Percentiles rank a stretch among this genome's conserved stretches.
Conservation (phyloP, 30 jellyfish, hydroid and myxozoan species). For the Turritopsis rubra region DNA sequence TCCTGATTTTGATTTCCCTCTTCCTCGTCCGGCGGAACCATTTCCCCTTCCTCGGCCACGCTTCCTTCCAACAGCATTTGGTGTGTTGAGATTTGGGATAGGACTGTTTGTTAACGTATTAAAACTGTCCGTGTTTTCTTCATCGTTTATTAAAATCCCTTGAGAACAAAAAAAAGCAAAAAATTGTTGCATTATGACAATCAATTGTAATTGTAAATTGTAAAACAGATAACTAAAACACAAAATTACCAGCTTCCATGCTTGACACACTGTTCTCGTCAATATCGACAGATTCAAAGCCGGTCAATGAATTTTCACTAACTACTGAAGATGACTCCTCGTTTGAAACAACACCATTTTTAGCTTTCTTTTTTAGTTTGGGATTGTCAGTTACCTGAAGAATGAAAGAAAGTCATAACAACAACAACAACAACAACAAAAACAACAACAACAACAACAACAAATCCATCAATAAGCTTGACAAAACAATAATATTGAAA, state of each 20-base stretch:
- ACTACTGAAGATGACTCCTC: conserved; percentile 6
- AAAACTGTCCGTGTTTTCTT: conserved; percentile 19
- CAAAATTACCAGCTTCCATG: conserved; percentile 17
- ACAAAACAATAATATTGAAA: no score
- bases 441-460: no score
- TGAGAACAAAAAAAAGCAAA: no score
- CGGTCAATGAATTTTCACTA: conserved; percentile 6
- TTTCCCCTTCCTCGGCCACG: conserved; percentile 81
- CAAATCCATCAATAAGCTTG: no score
- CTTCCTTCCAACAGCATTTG: conserved; percentile 22
- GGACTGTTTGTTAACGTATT: conserved; percentile 34
- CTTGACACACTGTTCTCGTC: conserved; percentile 35
- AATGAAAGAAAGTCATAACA: neutral
- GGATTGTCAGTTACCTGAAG: neutral
- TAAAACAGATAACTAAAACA: neutral
- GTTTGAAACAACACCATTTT: neutral
- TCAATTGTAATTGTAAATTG: no score
- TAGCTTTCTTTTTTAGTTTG: neutral
- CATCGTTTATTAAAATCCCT: neutral
- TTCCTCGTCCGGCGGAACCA: conserved; percentile 61
- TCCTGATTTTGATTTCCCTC: conserved; percentile 74
- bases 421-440: no score
- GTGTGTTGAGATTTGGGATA: neutral
- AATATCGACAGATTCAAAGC: neutral
- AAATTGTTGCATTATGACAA: no score